Percentiles rank a stretch among this genome's conserved stretches.
Conservation (phyloP, 2,113 vertebrate genomes). For the Cepphus grylle region DNA sequence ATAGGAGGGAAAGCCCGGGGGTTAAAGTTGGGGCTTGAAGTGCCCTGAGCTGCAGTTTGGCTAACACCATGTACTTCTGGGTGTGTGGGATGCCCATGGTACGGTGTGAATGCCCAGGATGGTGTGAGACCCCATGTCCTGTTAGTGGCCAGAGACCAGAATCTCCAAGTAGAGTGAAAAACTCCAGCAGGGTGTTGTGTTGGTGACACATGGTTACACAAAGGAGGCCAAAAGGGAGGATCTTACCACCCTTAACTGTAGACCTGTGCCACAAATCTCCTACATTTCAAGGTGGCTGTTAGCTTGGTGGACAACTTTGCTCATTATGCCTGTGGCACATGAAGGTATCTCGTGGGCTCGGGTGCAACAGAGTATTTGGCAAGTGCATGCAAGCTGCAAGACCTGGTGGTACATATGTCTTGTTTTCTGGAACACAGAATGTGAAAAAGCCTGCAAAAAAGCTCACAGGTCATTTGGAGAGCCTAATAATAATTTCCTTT, state of each 20-base stretch:
- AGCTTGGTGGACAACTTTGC: not conserved
- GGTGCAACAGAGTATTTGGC: not conserved
- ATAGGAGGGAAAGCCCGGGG: accelerated
- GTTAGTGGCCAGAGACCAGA: not conserved
- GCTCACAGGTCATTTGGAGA: not conserved
- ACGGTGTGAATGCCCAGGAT: not conserved
- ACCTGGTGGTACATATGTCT: accelerated
- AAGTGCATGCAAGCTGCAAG: not conserved
- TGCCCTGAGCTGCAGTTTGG: not conserved
- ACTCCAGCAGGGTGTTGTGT: not conserved
- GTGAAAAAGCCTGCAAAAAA: not conserved
- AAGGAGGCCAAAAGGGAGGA: not conserved
- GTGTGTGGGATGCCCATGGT: not conserved
- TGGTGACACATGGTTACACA: not conserved
- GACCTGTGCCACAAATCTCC: not conserved
- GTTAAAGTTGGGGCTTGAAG: not conserved
- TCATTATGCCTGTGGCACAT: not conserved
- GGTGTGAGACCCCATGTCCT: not conserved
- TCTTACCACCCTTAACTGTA: not conserved
- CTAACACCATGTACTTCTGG: not conserved
- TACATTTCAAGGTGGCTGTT: accelerated
- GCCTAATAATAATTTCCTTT: not conserved
- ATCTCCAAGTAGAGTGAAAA: not conserved
- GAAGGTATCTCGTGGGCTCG: accelerated
- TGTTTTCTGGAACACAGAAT: not conserved